Evolutionary conservation across 2,888 invertebrate genomes (phyloP), one percentile per base, ranked within the genome.

Genomic region (Caenorhabditis sp.): DNA sequence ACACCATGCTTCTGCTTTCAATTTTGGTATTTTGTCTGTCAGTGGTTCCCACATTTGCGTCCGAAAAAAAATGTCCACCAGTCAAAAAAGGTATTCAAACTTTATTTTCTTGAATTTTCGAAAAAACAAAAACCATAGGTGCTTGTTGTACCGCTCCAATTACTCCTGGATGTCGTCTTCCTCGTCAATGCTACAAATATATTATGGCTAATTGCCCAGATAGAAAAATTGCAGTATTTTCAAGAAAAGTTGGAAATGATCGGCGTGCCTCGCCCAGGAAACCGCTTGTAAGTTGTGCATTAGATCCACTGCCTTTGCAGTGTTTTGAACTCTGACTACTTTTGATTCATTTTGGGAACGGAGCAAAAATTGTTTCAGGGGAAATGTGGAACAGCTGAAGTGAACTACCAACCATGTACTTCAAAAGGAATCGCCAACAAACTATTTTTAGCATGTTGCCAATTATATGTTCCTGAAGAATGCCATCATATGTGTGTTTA

Each of bases 401-500:
- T 82, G n/a, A 88, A 88, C 67, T 90, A 88, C 65, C 88, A 88
- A 53, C 90, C 90, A 13, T 90, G 90, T 77, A 90, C 89, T 13
- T 87, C 85, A 9, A 90, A 88, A 65, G 80, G 72, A 44, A 88
- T 90, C 20, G 90, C 89, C 32, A 89, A 90, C 69, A 90, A 90
- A 55, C 84, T 90, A 0, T 90, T 90, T 85, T 64, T 80, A 37
- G 78, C 88, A 6, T 90, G 90, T 55, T 90, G 90, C 51, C 87
- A 89, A 51, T 69, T 90, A 2, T 90, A 90, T 68, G 88, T 89
- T 18, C 90, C 90, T 8, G 87, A 87, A 58, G 89, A 90, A 71
- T 90, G 89, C 60, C 88, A 88, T 60, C 87, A 86, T 51, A 88
- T 90, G 89, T 90, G 90, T 74, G 77, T 76, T 2, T 90, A 90